Conservation (phyloP, 2,797 vertebrate species). For the Siniperca scherzeri region DNA sequence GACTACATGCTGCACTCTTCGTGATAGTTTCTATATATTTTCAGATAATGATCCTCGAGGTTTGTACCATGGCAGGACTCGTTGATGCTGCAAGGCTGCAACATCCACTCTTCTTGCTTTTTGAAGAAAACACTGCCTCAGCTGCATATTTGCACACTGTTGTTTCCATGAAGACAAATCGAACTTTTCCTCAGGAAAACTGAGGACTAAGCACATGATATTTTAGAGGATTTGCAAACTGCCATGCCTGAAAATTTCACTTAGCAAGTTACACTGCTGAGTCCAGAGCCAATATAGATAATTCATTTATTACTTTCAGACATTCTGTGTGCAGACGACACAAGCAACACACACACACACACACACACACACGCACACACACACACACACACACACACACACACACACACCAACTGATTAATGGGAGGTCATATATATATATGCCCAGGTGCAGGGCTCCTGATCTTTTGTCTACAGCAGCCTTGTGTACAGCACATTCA, state of each 20-base stretch:
- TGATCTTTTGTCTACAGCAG: constrained; percentile 69
- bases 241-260: constrained; percentile 9
- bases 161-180: background rate
- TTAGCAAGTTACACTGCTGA: constrained; percentile 25
- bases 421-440: constrained; percentile 73
- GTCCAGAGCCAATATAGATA: constrained; percentile 21
- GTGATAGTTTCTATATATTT: constrained; percentile 51
- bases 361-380: constrained; percentile 28
- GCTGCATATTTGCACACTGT: background rate
- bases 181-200: constrained; percentile 3
- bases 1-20: constrained; percentile 57
- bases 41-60: constrained; percentile 51
- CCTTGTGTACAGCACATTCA: constrained; percentile 58
- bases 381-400: constrained; percentile 31
- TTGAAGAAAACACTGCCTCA: background rate
- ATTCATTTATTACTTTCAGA: constrained; percentile 50
- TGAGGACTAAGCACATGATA: background rate
- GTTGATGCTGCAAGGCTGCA: background rate
- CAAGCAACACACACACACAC: constrained; percentile 31
- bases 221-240: constrained; percentile 31
- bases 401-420: constrained; percentile 70
- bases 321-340: constrained; percentile 13
- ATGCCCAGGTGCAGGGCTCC: constrained; percentile 65
- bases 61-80: constrained; percentile 11
- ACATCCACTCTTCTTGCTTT: background rate